Conservation (phyloP, 2,113 vertebrate species). For the Onychostruthus taczanowskii region DNA sequence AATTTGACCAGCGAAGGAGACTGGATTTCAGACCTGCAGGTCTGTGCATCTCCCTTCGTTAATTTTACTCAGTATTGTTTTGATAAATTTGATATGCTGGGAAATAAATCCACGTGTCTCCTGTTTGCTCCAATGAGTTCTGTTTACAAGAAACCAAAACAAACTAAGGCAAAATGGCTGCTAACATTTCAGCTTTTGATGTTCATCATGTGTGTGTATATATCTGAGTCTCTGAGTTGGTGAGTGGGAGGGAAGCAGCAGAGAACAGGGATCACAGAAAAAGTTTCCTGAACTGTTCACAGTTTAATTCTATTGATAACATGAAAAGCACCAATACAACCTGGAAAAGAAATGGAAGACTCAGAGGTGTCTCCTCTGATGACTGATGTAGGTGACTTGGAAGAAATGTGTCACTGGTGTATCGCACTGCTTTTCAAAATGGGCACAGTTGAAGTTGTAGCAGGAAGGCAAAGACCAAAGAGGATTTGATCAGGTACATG, state of each 20-base stretch:
- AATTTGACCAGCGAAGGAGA: neutral
- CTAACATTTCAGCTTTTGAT: neutral
- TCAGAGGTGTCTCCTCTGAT: neutral
- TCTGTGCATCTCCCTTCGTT: neutral
- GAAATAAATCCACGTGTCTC: neutral
- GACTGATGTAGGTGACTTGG: neutral
- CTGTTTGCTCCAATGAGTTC: neutral
- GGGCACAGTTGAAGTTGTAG: neutral
- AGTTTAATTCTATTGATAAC: neutral
- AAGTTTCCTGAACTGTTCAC: neutral
- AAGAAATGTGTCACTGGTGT: neutral
- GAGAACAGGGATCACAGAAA: neutral
- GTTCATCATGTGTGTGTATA: neutral
- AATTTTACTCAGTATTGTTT: neutral
- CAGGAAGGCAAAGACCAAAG: neutral
- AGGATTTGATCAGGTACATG: constrained; percentile 21
- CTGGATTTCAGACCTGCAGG: neutral
- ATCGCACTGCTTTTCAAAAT: neutral
- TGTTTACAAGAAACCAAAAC: neutral
- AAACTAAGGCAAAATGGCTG: neutral
- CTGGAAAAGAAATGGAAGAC: neutral
- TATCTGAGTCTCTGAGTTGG: neutral
- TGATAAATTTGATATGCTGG: neutral
- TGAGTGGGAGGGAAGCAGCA: neutral
- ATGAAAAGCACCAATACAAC: neutral